Evolutionary conservation across 2,888 invertebrate species (phyloP).

Genomic region (Athripsodes cinereus): DNA sequence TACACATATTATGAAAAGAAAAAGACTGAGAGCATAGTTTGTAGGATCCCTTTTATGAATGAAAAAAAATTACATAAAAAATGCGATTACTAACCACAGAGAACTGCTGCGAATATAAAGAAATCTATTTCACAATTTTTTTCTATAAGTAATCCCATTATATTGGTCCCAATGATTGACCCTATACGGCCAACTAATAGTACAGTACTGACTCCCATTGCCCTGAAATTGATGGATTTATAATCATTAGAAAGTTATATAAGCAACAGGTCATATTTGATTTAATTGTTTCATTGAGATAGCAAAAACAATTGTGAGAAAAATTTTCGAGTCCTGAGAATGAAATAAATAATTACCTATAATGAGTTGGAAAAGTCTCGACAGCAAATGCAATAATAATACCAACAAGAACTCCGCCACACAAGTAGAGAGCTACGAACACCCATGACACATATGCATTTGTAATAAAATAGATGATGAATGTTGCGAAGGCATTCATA

Average conservation of each 20-base stretch:
- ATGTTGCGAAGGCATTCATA: constrained; percentile 34
- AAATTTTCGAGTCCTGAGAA: too few relatives aligned
- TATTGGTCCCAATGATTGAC: constrained; percentile 52
- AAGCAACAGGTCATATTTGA: neutral
- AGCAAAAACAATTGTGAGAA: too few relatives aligned
- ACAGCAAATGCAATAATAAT: constrained; percentile 46
- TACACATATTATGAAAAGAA: too few relatives aligned
- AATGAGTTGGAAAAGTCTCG: constrained; percentile 45
- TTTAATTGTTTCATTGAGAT: too few relatives aligned
- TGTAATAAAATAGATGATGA: constrained; percentile 38
- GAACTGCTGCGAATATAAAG: constrained; percentile 47
- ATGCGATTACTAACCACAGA: constrained; percentile 35
- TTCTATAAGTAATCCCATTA: constrained; percentile 53
- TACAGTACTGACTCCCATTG: constrained; percentile 53
- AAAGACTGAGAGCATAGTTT: too few relatives aligned
- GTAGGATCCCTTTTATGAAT: too few relatives aligned
- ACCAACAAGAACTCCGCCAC: constrained; percentile 45
- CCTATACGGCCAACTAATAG: constrained; percentile 52
- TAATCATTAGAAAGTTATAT: neutral
- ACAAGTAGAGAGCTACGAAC: constrained; percentile 45
- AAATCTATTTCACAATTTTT: constrained; percentile 53
- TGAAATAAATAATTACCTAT: constrained; percentile 34
- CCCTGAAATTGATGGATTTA: constrained; percentile 38
- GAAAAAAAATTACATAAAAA: neutral
- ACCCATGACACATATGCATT: constrained; percentile 43